Evolutionary conservation across 2,888 invertebrate species (phyloP).

Genomic region (Melanostoma scalare): DNA sequence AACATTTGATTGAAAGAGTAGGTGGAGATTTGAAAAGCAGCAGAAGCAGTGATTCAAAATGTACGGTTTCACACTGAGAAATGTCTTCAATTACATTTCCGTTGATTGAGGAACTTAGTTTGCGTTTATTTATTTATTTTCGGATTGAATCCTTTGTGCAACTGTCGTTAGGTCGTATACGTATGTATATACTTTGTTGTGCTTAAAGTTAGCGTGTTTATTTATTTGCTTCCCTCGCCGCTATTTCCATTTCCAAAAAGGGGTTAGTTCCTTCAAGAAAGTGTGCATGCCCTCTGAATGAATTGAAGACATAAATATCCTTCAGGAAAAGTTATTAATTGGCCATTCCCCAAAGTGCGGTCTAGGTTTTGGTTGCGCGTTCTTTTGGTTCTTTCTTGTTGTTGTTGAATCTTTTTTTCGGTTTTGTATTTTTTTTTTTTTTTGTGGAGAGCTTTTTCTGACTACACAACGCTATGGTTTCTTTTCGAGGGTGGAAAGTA

Average conservation of each 20-base stretch:
- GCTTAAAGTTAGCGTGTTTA: conserved; percentile 37
- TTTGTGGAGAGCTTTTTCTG: not conserved
- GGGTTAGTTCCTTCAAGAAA: not conserved
- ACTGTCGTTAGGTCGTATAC: conserved; percentile 51
- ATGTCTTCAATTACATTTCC: conserved; percentile 72
- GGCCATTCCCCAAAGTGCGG: conserved; percentile 63
- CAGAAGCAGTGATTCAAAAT: conserved; percentile 13
- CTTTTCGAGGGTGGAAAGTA: conserved; percentile 7
- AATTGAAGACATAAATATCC: conserved; percentile 71
- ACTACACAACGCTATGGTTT: not conserved
- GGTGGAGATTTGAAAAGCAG: not conserved
- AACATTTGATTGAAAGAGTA: conserved; percentile 36
- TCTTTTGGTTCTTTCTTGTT: conserved; percentile 19
- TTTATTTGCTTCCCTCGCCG: conserved; percentile 22
- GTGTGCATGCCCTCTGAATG: conserved; percentile 27
- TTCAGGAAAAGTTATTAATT: conserved; percentile 72
- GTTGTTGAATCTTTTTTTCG: not conserved
- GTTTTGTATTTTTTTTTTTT: not conserved
- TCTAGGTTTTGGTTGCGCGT: conserved; percentile 49
- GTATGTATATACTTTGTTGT: conserved; percentile 12
- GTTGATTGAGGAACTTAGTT: conserved; percentile 73
- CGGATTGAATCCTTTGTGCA: conserved; percentile 69
- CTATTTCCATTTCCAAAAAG: conserved; percentile 31
- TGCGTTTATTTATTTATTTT: conserved; percentile 72
- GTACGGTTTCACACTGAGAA: conserved; percentile 70